Conservation (phyloP, 35 echinoderm and acorn worm genomes). For the Stichopus chloronotus region DNA sequence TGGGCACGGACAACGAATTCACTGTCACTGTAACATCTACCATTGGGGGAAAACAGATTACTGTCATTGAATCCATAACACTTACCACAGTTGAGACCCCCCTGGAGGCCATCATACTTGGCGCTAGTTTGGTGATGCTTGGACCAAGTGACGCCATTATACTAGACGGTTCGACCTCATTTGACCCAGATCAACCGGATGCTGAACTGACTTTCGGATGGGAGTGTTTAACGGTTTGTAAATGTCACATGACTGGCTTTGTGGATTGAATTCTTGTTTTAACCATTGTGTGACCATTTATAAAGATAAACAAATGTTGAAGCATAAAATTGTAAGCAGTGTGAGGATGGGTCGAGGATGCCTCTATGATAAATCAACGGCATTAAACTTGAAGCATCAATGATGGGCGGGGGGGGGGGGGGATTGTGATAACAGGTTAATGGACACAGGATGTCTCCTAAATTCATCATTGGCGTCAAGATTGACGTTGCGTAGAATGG, state of each 20-base stretch:
- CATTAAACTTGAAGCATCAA: too few relatives aligned
- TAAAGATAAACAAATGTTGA: too few relatives aligned
- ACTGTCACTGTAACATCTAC: constrained; percentile 20
- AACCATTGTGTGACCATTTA: neutral
- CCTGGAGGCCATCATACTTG: neutral
- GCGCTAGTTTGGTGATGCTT: neutral
- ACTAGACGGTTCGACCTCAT: constrained; percentile 19
- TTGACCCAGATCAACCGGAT: neutral
- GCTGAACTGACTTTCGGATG: neutral
- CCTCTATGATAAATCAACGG: too few relatives aligned
- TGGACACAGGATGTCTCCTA: too few relatives aligned
- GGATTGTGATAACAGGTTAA: too few relatives aligned
- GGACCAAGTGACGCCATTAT: constrained; percentile 9
- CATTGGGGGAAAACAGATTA: neutral
- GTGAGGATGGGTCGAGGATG: too few relatives aligned
- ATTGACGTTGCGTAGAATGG: too few relatives aligned
- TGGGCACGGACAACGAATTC: neutral
- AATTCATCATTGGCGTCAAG: too few relatives aligned
- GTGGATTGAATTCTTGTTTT: neutral
- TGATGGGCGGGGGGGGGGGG: too few relatives aligned
- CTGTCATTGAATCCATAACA: neutral
- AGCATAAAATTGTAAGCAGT: too few relatives aligned
- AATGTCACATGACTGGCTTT: neutral
- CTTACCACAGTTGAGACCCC: constrained; percentile 1
- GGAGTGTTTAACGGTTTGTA: neutral